Base-by-base conservation (phyloP, 2,888 invertebrate genomes). In the Epirrhoe alternata region DNA sequence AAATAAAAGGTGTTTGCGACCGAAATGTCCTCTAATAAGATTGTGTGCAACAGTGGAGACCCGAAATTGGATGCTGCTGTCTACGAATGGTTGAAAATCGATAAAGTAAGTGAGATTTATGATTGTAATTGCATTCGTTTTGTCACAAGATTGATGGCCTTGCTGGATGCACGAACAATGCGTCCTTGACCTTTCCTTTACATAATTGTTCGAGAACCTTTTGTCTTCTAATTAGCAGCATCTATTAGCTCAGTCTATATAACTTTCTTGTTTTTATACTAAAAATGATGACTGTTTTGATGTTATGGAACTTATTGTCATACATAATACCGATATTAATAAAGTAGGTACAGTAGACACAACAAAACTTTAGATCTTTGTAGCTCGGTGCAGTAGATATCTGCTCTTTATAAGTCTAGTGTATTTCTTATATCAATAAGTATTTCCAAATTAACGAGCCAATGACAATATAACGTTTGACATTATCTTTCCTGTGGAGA, bases 81-180 rank as follows among this genome's bases (percentile, higher is more conserved):
- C 12, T 87, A 94, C 14, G 95, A 95, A 75, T 98, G 97, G 97
- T 82, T 97, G 5, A 84, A 91, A 71, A 96, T 96, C 95, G 97
- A 97, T 82, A 95, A 95, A 94, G 96, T 96, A 88, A 79, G 80
- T 58, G 14, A 61, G 8, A 31, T 31, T 55, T 16, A 7, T 24
- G 54, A 8, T 14, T 7, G 6, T 12, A 45, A 14, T 65, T 52
- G 10, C 7, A 45, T 56, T 16, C 42, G 6, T 54, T 14, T 33
- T 47, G 55, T 67, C 63, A 63, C 63, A 64, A 64, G 56, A 67
- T 49, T 52, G 16, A 5, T 49, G 67, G 35, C 67, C 59, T 63
- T 60, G 66, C 5, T 47, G 16, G 12, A 51, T 16, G 17, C 35
- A 52, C 38, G 55, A 45, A 49, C 35, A 54, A 33, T 47, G 51